Evolutionary conservation across 2,113 vertebrate genomes (phyloP).

Genomic region (Cheirogaleus medius): DNA sequence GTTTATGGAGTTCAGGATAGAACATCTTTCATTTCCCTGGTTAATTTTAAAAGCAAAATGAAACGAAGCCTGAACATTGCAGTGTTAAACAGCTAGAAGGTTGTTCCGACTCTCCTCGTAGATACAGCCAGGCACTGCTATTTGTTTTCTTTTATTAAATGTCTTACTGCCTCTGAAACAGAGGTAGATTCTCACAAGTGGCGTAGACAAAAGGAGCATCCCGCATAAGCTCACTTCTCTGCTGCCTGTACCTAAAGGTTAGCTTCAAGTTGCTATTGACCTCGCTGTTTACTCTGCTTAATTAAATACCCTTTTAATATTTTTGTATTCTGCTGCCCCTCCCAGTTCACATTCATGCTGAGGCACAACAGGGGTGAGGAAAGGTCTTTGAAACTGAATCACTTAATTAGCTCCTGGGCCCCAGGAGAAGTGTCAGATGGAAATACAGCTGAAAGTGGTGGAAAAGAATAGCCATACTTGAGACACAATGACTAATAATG

Average conservation of each 20-base stretch:
- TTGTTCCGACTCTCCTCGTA: neutral
- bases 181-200: neutral
- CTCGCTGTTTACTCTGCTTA: constrained; percentile 46
- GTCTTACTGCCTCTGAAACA: neutral
- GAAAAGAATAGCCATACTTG: neutral
- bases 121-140: neutral
- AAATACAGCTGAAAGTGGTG: neutral
- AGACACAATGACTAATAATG: neutral
- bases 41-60: constrained; percentile 55
- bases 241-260: neutral
- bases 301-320: constrained; percentile 41
- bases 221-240: neutral
- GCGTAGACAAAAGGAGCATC: neutral
- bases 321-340: constrained; percentile 24
- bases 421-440: neutral
- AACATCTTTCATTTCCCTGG: constrained; percentile 18
- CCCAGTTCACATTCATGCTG: neutral
- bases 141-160: constrained; percentile 50
- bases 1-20: neutral
- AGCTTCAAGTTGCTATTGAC: constrained; percentile 35
- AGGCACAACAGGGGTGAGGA: neutral
- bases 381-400: constrained; percentile 23
- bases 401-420: constrained; percentile 52
- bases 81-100: constrained; percentile 15
- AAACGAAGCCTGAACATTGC: neutral